phyloP scores from a whole-genome alignment of 2,797 vertebrate genomes.

The Eupleurogrammus muticus region DNA sequence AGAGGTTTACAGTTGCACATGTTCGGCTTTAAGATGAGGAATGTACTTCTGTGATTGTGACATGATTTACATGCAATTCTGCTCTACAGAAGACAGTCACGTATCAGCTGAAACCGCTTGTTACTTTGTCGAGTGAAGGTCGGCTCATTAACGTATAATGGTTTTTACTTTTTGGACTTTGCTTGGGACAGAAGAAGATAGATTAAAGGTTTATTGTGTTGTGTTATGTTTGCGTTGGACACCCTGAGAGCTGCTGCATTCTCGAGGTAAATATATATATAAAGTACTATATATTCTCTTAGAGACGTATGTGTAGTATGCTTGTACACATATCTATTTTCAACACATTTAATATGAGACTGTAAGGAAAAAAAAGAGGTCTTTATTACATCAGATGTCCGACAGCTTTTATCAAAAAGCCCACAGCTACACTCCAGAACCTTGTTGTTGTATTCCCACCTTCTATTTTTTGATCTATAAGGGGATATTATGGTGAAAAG shows the following conservation, averaged over 20 bases:
- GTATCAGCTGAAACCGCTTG: not conserved
- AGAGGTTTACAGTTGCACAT: slow-evolving; percentile 13
- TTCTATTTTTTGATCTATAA: slow-evolving; percentile 64
- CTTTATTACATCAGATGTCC: slow-evolving; percentile 44
- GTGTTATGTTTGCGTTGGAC: not conserved
- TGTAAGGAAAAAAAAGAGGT: slow-evolving; percentile 22
- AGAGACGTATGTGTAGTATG: not conserved
- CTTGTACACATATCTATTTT: slow-evolving; percentile 26
- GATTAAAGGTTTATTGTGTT: not conserved
- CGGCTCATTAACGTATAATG: not conserved
- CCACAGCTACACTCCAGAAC: slow-evolving; percentile 56
- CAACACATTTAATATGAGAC: slow-evolving; percentile 50
- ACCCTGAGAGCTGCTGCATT: slow-evolving; percentile 27
- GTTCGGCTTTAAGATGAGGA: not conserved
- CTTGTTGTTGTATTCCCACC: slow-evolving; percentile 54
- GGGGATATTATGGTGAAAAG: slow-evolving; percentile 54
- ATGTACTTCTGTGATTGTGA: slow-evolving; percentile 30
- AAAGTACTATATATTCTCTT: slow-evolving; percentile 1
- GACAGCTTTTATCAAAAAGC: slow-evolving; percentile 78
- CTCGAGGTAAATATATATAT: slow-evolving; percentile 36
- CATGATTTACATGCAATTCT: slow-evolving; percentile 30
- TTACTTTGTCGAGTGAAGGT: not conserved
- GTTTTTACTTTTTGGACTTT: not conserved
- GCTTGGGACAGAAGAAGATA: slow-evolving; percentile 17
- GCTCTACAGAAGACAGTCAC: slow-evolving; percentile 4